Evolutionary conservation across 2,797 vertebrate species (phyloP).

Genomic region (Micropoecilia bifurca): DNA sequence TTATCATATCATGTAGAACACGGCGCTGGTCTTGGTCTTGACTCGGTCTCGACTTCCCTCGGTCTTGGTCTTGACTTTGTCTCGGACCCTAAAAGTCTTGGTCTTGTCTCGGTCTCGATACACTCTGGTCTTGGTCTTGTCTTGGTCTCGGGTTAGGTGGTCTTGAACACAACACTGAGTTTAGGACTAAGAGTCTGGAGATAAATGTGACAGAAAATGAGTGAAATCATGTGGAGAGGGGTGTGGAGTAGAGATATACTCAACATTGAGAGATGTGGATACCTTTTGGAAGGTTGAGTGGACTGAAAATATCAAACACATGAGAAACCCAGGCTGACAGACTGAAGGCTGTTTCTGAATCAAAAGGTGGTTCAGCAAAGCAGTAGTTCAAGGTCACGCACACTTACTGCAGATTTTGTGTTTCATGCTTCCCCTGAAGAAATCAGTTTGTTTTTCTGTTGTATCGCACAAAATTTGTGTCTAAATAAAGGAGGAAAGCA

Average conservation of each 20-base stretch:
- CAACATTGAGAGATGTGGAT: neutral
- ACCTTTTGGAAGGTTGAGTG: neutral
- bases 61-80: too few relatives aligned
- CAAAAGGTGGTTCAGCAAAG: neutral
- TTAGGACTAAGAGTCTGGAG: neutral
- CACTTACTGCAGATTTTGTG: neutral
- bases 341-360: neutral
- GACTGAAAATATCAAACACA: neutral
- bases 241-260: neutral
- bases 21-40: too few relatives aligned
- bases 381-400: neutral
- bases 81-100: too few relatives aligned
- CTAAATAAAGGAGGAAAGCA: neutral
- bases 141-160: too few relatives aligned
- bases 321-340: neutral
- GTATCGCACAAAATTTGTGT: neutral
- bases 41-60: too few relatives aligned
- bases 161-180: too few relatives aligned
- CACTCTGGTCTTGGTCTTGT: too few relatives aligned
- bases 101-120: too few relatives aligned
- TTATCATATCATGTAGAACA: too few relatives aligned
- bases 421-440: neutral
- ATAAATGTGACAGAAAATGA: neutral
- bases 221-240: neutral
- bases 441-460: neutral